phyloP scores from a whole-genome alignment of 2,797 vertebrate genomes.

The Sitta carolinensis region DNA sequence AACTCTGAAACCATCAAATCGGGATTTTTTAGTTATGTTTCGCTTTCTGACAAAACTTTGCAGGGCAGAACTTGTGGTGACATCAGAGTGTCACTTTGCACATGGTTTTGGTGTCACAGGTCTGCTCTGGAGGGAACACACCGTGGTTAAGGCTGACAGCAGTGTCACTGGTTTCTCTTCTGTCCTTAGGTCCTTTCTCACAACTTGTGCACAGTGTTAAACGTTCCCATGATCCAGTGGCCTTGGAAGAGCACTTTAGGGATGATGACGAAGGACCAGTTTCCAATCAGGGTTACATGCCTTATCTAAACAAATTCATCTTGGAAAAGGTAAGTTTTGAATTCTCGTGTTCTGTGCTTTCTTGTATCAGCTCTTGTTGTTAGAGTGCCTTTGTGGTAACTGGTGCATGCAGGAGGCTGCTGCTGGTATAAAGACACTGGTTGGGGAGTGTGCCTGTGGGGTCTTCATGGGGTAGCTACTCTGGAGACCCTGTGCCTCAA shows the following conservation, averaged over 20 bases:
- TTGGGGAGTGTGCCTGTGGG: background rate
- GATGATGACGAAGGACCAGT: conserved; percentile 97
- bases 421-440: background rate
- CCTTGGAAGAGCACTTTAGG: conserved; percentile 95
- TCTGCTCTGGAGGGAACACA: background rate
- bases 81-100: background rate
- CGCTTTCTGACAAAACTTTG: background rate
- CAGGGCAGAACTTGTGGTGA: background rate
- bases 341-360: background rate
- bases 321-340: conserved; percentile 89
- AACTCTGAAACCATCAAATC: background rate
- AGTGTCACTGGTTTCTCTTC: background rate
- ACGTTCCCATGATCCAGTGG: conserved; percentile 94
- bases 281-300: conserved; percentile 99
- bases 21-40: background rate
- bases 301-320: conserved; percentile 96
- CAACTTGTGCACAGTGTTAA: conserved; percentile 93
- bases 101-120: background rate
- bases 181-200: conserved; percentile 91
- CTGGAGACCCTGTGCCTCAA: background rate
- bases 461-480: fast-evolving
- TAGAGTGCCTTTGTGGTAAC: background rate
- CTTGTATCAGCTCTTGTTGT: background rate
- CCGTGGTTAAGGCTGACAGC: background rate
- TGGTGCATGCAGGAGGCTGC: background rate